These are phyloP conservation scores for Anorthoa munda DNA, from an alignment of 2,888 invertebrate genomes.

Conservation along the genomic window DNA sequence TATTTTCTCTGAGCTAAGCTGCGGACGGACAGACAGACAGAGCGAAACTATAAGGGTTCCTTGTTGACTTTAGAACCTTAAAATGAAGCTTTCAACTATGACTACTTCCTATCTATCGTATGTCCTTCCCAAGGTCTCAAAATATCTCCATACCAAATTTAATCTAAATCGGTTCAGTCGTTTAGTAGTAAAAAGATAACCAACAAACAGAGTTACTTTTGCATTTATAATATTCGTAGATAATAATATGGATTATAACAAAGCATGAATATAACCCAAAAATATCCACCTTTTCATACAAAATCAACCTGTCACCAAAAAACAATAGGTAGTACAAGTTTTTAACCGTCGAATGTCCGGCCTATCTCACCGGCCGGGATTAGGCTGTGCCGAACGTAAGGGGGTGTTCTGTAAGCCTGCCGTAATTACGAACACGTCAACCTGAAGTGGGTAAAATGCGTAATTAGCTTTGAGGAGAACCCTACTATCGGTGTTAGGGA, in stretches of 20 bases:
- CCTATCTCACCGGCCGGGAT: conserved; percentile 53
- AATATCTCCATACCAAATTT: too few relatives aligned
- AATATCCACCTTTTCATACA: background rate
- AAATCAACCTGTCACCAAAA: conserved; percentile 37
- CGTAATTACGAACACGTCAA: conserved; percentile 82
- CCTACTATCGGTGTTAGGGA: conserved; percentile 68
- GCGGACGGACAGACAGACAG: too few relatives aligned
- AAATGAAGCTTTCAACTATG: too few relatives aligned
- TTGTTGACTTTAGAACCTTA: too few relatives aligned
- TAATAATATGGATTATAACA: background rate
- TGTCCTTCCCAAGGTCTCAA: too few relatives aligned
- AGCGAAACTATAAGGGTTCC: too few relatives aligned
- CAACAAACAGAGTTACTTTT: too few relatives aligned
- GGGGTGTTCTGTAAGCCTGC: conserved; percentile 56
- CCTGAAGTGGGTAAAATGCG: conserved; percentile 83
- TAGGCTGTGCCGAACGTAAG: conserved; percentile 52
- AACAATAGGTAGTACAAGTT: conserved; percentile 38
- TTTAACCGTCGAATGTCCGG: conserved; percentile 42
- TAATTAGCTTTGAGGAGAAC: conserved; percentile 69
- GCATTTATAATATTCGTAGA: too few relatives aligned
- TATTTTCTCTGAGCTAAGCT: too few relatives aligned
- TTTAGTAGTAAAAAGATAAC: too few relatives aligned
- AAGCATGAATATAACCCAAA: background rate
- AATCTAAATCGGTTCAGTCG: too few relatives aligned
- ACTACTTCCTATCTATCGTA: too few relatives aligned